These are phyloP conservation scores for Rotaria macrura DNA, from an alignment of 2,888 invertebrate species.

Conservation along the genomic window DNA sequence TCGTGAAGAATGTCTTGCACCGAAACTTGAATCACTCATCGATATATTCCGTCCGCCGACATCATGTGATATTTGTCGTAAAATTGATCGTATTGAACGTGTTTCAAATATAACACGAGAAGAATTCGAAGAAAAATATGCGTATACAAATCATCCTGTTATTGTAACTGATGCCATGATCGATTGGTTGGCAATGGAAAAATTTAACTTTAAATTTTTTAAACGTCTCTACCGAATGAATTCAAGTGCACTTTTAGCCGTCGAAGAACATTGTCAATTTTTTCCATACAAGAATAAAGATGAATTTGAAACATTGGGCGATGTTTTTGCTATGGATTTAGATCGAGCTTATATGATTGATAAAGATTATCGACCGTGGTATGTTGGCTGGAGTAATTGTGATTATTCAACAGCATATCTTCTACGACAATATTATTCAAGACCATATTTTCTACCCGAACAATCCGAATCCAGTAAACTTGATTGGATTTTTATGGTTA, in stretches of 20 bases:
- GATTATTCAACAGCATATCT: conserved; percentile 68
- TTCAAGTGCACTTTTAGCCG: conserved; percentile 35
- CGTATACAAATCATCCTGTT: conserved; percentile 68
- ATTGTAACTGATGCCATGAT: conserved; percentile 70
- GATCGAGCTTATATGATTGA: conserved; percentile 56
- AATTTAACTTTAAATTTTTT: conserved; percentile 73
- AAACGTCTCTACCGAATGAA: conserved; percentile 57
- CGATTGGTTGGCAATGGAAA: conserved; percentile 68
- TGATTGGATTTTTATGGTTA: conserved; percentile 83
- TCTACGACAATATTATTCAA: conserved; percentile 59
- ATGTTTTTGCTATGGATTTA: conserved; percentile 70
- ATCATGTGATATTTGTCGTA: conserved; percentile 66
- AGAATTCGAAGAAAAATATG: conserved; percentile 64
- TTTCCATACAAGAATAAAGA: conserved; percentile 70
- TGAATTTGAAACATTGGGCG: conserved; percentile 64
- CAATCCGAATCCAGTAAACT: conserved; percentile 77
- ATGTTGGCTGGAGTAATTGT: conserved; percentile 73
- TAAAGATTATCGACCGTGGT: conserved; percentile 61
- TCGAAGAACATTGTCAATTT: conserved; percentile 66
- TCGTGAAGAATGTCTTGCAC: conserved; percentile 24
- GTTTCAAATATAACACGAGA: conserved; percentile 60
- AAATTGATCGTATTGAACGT: conserved; percentile 59
- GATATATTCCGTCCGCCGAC: conserved; percentile 59
- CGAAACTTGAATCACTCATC: conserved; percentile 9
- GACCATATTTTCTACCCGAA: conserved; percentile 67